Conservation (phyloP, 1,140 invertebrate genomes). For the Papilio helenus region DNA sequence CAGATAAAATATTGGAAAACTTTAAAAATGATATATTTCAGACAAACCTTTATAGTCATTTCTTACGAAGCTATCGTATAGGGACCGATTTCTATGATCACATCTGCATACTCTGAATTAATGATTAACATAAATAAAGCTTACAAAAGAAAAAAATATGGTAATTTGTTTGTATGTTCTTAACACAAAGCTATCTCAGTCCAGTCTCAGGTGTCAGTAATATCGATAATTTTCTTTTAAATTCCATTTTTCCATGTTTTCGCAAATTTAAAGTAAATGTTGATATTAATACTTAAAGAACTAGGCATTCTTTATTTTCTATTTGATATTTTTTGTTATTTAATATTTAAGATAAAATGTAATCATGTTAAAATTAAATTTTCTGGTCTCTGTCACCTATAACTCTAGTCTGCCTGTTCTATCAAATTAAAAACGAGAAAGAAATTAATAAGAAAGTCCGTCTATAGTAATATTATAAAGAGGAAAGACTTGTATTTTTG, state of each 20-base stretch:
- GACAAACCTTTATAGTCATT: not conserved
- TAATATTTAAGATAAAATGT: no score
- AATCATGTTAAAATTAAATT: no score
- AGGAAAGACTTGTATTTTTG: no score
- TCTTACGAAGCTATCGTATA: not conserved
- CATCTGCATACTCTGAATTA: not conserved
- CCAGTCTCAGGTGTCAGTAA: not conserved
- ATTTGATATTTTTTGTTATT: no score
- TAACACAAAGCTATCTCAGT: not conserved
- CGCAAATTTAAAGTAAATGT: not conserved
- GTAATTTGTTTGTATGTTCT: not conserved
- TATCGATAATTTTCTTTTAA: not conserved
- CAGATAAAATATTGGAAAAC: slow-evolving; percentile 12
- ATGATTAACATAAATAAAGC: not conserved
- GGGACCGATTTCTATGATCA: not conserved
- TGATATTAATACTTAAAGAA: no score
- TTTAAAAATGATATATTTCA: slow-evolving; percentile 16
- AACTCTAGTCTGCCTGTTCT: no score
- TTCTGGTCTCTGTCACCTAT: no score
- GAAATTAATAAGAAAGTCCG: no score
- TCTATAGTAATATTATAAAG: no score
- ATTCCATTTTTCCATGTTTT: not conserved
- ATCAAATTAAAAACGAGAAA: no score
- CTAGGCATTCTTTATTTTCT: no score
- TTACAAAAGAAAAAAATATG: not conserved